Evolutionary conservation across 2,113 vertebrate species (phyloP), one percentile per base, ranked within the genome.

Genomic region (Aldabrachelys gigantea): DNA sequence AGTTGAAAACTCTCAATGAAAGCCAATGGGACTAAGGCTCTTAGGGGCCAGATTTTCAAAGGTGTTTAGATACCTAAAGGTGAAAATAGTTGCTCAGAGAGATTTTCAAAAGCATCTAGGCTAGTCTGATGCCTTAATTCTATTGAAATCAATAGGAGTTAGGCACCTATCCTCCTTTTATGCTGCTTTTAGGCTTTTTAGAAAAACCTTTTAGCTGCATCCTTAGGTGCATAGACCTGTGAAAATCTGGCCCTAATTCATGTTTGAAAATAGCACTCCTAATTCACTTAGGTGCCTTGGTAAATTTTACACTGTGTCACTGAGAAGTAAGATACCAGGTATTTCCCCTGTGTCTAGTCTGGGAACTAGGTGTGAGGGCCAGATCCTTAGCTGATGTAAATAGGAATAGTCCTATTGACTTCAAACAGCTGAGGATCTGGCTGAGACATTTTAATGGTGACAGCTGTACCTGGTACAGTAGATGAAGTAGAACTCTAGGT

Each of bases 401-500:
- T 29, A 1, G 22, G 10, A 31, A 22, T 75, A 62, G 80, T 16
- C 24, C 31, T 25, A 3, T 0, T 52, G 1, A 2, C 44, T 80
- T 59, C 6, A 0, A 1, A 12, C 0, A 2, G 54, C 50, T 0
- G 2, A 31, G 22, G 12, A n/a, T 16, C 41, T 21, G 38, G 27
- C 49, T 49, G 56, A n/a, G 49, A 12, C 52, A 8, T 4, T 0
- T 1, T 29, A 5, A 17, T 0, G 1, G 29, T 12, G 5, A 72
- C n/a, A n/a, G 19, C 7, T n/a, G 5, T 38, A 16, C 2, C 0
- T 1, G 49, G 41, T 50, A 41, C 31, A 41, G 29, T 17, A 41
- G 17, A 3, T 6, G 3, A 25, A 0, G 4, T 0, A 2, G 16
- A 0, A 3, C 22, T 22, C 0, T 0, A 31, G 44, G 69, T 80